Conservation (phyloP, 2,797 vertebrate genomes). For the Pelochelys cantorii region DNA sequence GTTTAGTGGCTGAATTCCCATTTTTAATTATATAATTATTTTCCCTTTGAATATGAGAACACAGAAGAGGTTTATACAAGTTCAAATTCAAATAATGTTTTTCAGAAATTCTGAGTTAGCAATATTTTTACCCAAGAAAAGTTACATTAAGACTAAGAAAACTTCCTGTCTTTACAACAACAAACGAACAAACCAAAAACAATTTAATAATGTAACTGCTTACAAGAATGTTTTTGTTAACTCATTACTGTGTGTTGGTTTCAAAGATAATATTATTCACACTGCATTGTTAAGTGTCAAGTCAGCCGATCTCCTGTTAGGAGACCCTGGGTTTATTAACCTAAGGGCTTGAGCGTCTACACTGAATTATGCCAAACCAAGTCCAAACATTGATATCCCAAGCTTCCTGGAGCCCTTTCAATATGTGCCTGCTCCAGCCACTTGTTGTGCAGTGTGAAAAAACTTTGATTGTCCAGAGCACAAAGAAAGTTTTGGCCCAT, state of each 20-base stretch:
- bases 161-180: not conserved
- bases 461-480: not conserved
- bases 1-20: constrained; percentile 20
- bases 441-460: not conserved
- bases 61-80: constrained; percentile 24
- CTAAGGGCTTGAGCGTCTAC: not conserved
- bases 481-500: not conserved
- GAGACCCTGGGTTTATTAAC: not conserved
- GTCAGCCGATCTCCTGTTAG: not conserved
- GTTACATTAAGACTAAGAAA: not conserved
- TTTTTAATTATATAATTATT: constrained; percentile 37
- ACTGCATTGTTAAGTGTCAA: not conserved
- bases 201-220: not conserved
- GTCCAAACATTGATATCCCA: not conserved
- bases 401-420: not conserved
- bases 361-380: not conserved
- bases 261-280: not conserved
- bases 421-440: not conserved
- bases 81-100: constrained; percentile 73
- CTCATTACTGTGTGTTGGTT: not conserved
- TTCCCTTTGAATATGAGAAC: constrained; percentile 9
- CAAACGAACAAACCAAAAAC: not conserved
- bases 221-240: not conserved
- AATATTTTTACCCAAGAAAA: constrained; percentile 77
- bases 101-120: constrained; percentile 80